Conservation (phyloP, 2,113 vertebrate genomes). For the Orycteropus afer region DNA sequence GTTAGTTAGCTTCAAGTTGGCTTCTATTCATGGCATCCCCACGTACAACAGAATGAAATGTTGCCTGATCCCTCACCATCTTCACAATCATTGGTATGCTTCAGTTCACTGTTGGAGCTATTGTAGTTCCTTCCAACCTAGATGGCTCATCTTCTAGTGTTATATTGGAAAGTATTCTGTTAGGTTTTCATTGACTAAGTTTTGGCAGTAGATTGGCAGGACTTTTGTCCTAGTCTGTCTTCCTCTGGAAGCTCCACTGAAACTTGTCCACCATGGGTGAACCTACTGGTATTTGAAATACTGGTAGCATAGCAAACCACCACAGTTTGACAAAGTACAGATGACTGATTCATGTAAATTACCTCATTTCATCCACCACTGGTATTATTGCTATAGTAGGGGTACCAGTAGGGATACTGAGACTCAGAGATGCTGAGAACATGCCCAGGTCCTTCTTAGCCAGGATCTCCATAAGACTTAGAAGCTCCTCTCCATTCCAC, state of each 20-base stretch:
- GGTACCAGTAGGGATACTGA: not conserved
- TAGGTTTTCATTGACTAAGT: not conserved
- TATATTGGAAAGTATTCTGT: not conserved
- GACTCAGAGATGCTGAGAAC: not conserved
- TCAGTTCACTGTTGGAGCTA: not conserved
- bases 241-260: not conserved
- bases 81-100: not conserved
- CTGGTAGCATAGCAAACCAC: not conserved
- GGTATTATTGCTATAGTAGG: not conserved
- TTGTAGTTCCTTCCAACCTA: not conserved
- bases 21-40: not conserved
- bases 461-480: not conserved
- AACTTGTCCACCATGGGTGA: not conserved
- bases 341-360: not conserved
- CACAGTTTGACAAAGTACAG: not conserved
- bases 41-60: not conserved
- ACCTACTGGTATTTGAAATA: not conserved
- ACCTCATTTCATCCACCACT: too few relatives aligned
- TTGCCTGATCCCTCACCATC: not conserved
- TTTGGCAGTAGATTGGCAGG: not conserved
- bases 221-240: not conserved
- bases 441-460: not conserved
- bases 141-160: not conserved
- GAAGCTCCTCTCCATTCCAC: not conserved
- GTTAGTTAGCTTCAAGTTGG: not conserved